Conservation (phyloP, 2,113 vertebrate genomes). For the Nesogale talazaci region DNA sequence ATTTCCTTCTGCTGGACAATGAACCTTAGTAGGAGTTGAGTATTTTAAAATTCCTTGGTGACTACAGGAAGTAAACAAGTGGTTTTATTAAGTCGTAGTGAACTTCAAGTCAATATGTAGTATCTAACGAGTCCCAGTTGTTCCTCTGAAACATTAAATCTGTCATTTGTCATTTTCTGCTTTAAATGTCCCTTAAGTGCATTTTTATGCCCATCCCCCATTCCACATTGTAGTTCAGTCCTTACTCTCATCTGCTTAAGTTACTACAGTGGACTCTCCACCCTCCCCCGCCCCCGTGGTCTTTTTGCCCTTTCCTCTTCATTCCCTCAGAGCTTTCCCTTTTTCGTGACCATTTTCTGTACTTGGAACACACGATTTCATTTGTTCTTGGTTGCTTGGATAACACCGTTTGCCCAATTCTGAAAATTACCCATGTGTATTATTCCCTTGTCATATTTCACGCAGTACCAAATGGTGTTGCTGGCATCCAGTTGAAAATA, state of each 20-base stretch:
- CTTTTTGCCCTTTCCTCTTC: neutral
- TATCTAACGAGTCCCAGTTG: neutral
- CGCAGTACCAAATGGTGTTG: neutral
- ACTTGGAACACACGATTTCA: neutral
- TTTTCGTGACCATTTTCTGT: neutral
- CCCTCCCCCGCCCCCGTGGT: too few relatives aligned
- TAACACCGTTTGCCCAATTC: neutral
- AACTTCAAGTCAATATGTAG: neutral
- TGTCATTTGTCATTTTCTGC: neutral
- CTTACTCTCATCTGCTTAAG: neutral
- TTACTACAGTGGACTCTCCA: neutral
- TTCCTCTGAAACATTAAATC: neutral
- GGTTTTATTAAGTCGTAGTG: neutral
- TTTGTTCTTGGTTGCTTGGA: neutral
- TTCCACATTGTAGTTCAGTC: neutral
- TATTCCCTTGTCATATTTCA: neutral
- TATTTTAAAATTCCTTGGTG: constrained; percentile 35
- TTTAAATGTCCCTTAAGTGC: neutral
- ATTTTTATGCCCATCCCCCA: neutral
- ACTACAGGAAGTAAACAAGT: neutral
- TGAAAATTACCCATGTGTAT: neutral
- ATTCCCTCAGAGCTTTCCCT: neutral
- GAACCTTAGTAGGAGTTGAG: neutral
- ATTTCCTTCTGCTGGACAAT: constrained; percentile 17
- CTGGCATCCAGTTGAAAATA: constrained; percentile 13